Base-by-base conservation (phyloP, 2,888 invertebrate genomes). In the Eledona agricola region DNA sequence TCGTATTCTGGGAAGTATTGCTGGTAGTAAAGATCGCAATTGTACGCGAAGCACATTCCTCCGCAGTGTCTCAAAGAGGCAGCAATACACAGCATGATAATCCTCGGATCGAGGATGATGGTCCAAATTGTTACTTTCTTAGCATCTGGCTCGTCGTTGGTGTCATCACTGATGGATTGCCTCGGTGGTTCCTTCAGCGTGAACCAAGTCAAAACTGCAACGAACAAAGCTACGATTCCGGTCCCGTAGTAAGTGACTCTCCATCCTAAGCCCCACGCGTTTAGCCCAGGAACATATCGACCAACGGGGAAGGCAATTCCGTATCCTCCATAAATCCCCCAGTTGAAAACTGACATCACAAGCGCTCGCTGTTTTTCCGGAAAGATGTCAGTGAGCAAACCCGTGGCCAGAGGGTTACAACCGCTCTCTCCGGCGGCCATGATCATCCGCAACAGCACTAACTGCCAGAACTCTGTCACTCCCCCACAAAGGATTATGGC, bases 281-380 rank as follows among this genome's bases (percentile, higher is more conserved):
- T 86, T 25, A 87, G 59, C 15, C 81, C 78, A 1, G 93, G 90
- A 6, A 93, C 81, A 65, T 93, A 93, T 62, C 93, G 84, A 0
- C 95, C 95, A 2, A 95, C 88, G 0, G 95, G 94, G 72, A 94
- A 95, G 0, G 94, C 92, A 58, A 95, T 87, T 29, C 94, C 94
- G 65, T 94, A 95, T 1, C 95, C 95, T 17, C 94, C 92, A 70
- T 95, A 96, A 62, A 95, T 94, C 5, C 96, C 95, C 94, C 94
- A 95, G 76, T 95, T 95, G 80, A 95, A 95, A 56, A 96, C 86
- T 1, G 94, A 93, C 81, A 95, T 87, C 6, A 94, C 95, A 25
- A 94, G 76, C 1, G 92, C 95, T 47, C 95, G 82, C 68, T 92
- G 89, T 55, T 85, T 81, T 71, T 90, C 90, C 0, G 87, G 85